phyloP scores from a whole-genome alignment of 2,888 invertebrate species.

The Bhutanitis thaidina region DNA sequence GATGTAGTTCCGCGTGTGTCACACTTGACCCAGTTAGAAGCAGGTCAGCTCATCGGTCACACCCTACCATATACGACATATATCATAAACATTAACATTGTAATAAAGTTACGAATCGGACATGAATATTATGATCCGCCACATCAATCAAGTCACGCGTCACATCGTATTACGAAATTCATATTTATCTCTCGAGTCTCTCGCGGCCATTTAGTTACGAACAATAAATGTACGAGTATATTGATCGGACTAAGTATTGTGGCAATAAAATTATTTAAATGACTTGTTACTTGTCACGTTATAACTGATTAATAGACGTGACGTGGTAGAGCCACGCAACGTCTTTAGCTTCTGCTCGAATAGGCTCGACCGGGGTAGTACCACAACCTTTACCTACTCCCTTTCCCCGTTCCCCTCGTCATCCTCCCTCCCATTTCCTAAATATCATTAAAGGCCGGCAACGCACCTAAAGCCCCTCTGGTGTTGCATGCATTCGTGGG shows the following conservation, averaged over 20 bases:
- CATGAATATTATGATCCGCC: not conserved
- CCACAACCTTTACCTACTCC: no score
- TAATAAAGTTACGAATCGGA: not conserved
- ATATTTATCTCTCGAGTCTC: not conserved
- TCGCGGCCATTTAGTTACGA: not conserved
- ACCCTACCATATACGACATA: not conserved
- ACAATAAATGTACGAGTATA: not conserved
- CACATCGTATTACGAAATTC: not conserved
- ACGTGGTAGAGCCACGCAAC: no score
- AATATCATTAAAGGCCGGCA: no score
- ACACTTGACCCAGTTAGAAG: not conserved
- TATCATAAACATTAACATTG: not conserved
- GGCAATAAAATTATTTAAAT: not conserved
- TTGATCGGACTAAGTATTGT: not conserved
- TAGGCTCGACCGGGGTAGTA: no score
- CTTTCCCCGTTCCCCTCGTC: no score
- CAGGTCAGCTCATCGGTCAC: not conserved
- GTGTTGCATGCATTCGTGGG: no score
- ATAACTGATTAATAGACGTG: no score
- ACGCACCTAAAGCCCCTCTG: no score
- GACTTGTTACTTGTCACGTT: no score
- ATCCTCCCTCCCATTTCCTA: no score
- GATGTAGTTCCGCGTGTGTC: not conserved
- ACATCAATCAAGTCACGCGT: not conserved
- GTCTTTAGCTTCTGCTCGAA: no score